These are phyloP conservation scores for Fulmarus glacialis DNA, from an alignment of 2,113 vertebrate genomes.

Conservation along the genomic window DNA sequence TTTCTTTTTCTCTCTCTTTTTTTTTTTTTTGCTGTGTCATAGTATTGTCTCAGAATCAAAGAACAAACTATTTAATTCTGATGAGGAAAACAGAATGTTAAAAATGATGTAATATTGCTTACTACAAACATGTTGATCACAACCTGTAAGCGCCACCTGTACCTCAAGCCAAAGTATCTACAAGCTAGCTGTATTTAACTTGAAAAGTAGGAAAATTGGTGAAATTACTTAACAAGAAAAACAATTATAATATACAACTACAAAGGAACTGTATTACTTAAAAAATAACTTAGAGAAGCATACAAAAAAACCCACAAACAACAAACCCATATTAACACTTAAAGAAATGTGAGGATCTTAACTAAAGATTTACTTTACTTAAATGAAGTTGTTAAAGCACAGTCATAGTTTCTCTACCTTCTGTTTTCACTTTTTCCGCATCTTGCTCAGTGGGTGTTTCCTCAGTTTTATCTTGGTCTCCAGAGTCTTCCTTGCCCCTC, in stretches of 20 bases:
- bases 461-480: slow-evolving; percentile 60
- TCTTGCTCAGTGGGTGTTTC: slow-evolving; percentile 64
- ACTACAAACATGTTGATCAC: not conserved
- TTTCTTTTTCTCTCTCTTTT: not conserved
- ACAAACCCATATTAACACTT: not conserved
- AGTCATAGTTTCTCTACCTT: slow-evolving; percentile 72
- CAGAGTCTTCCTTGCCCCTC: slow-evolving; percentile 58
- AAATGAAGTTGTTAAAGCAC: not conserved
- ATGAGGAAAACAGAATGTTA: not conserved
- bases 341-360: not conserved
- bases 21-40: not conserved
- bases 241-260: not conserved
- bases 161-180: not conserved
- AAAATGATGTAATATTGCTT: not conserved
- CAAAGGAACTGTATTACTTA: not conserved
- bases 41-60: not conserved
- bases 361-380: not conserved
- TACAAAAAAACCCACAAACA: not conserved
- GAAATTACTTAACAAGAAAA: not conserved
- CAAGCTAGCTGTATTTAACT: not conserved
- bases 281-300: not conserved
- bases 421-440: slow-evolving; percentile 70
- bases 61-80: not conserved
- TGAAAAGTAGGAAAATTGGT: not conserved
- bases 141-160: not conserved